A percentile compares a stretch with the other conserved stretches of the same genome.
These are phyloP conservation scores for Empis livida DNA, from an alignment of 2,888 invertebrate genomes.

Conservation along the genomic window DNA sequence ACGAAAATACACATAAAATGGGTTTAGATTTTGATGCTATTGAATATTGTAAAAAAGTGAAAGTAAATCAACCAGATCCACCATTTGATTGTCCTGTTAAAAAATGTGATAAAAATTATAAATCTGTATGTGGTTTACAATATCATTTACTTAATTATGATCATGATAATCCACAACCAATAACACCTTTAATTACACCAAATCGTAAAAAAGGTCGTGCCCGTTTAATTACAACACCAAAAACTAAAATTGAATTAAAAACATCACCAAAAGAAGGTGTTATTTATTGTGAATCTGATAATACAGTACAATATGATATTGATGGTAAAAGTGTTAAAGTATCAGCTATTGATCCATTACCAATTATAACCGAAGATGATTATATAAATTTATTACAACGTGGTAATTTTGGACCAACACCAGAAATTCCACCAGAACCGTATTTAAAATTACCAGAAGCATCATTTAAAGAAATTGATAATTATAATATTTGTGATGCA, in stretches of 20 bases:
- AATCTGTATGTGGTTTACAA: conserved; percentile 73
- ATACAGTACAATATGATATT: conserved; percentile 76
- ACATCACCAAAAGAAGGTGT: conserved; percentile 28
- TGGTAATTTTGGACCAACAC: conserved; percentile 28
- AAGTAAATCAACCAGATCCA: conserved; percentile 47
- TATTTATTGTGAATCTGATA: conserved; percentile 72
- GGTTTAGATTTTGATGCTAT: conserved; percentile 76
- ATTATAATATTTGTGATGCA: conserved; percentile 70
- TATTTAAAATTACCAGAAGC: conserved; percentile 54
- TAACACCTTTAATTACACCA: conserved; percentile 47
- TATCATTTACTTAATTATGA: conserved; percentile 77
- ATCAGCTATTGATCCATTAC: conserved; percentile 50
- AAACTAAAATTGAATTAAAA: conserved; percentile 28
- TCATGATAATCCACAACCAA: conserved; percentile 62
- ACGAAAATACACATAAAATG: conserved; percentile 45
- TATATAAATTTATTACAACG: conserved; percentile 31
- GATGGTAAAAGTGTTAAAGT: conserved; percentile 62
- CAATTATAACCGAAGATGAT: conserved; percentile 56
- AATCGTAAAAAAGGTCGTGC: conserved; percentile 49
- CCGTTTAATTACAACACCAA: conserved; percentile 39
- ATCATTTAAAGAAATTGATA: conserved; percentile 53
- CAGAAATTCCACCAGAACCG: conserved; percentile 34
- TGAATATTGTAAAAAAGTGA: conserved; percentile 70
- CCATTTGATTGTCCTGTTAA: conserved; percentile 73
- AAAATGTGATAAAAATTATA: conserved; percentile 74